A percentile compares a stretch with the other conserved stretches of the same genome.
Evolutionary conservation across 2,797 vertebrate genomes (phyloP).

Genomic region (Xenentodon cancila): DNA sequence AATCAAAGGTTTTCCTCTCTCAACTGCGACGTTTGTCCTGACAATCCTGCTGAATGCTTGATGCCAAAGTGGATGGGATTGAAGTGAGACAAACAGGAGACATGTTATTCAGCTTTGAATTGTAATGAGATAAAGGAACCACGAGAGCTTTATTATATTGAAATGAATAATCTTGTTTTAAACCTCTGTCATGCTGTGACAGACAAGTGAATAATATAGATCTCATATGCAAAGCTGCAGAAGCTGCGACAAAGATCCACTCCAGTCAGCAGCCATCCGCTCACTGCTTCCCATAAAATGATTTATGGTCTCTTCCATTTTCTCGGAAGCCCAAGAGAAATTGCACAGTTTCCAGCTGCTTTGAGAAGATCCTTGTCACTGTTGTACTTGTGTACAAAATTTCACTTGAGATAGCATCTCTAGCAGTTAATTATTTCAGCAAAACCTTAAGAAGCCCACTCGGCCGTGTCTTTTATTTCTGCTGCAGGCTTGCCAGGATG

Average conservation of each 20-base stretch:
- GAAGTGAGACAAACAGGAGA: conserved; percentile 11
- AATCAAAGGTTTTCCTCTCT: background rate
- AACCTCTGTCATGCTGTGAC: too few relatives aligned
- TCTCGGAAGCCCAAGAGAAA: conserved; percentile 1
- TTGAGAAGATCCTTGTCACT: background rate
- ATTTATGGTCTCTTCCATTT: conserved; percentile 30
- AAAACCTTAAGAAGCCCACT: too few relatives aligned
- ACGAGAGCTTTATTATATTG: background rate
- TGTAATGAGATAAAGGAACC: conserved; percentile 8
- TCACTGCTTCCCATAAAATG: conserved; percentile 1
- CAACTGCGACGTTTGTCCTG: background rate
- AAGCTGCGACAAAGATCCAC: background rate
- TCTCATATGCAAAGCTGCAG: background rate
- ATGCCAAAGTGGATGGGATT: conserved; percentile 8
- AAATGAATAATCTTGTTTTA: too few relatives aligned
- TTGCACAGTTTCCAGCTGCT: background rate
- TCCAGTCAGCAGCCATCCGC: background rate
- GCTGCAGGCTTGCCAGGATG: conserved; percentile 43
- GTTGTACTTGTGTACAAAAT: conserved; percentile 17
- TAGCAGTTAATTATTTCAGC: background rate
- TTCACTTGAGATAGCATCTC: conserved; percentile 25
- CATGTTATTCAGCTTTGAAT: conserved; percentile 22
- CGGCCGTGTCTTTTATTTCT: too few relatives aligned
- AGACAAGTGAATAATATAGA: too few relatives aligned
- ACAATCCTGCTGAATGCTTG: background rate